A percentile compares a stretch with the other conserved stretches of the same genome.
Evolutionary conservation across 2,113 vertebrate genomes (phyloP).

Genomic region (Raja brachyura): DNA sequence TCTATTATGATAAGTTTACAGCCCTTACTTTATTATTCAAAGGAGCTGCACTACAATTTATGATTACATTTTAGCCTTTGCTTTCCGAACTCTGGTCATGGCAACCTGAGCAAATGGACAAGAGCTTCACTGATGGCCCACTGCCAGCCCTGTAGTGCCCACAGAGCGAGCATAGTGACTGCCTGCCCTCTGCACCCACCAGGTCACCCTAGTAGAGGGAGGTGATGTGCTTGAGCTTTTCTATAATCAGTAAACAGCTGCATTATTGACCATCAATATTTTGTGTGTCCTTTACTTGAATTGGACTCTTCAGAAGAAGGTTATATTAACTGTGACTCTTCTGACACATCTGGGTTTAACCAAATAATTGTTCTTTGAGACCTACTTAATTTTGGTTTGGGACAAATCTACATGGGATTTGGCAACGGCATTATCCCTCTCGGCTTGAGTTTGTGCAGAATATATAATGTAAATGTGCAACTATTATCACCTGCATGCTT

Average conservation of each 20-base stretch:
- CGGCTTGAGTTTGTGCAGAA: background rate
- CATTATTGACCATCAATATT: background rate
- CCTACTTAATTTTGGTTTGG: background rate
- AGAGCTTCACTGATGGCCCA: background rate
- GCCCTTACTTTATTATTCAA: background rate
- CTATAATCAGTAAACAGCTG: background rate
- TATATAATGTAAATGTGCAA: background rate
- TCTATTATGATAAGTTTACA: background rate
- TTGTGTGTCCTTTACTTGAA: background rate
- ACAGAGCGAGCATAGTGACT: background rate
- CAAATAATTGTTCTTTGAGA: background rate
- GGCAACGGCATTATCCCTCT: background rate
- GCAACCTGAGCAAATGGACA: background rate
- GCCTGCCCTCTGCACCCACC: background rate
- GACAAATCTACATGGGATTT: background rate
- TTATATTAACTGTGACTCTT: background rate
- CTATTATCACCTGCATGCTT: background rate
- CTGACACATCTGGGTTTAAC: background rate
- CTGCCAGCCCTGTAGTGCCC: background rate
- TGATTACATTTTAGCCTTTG: background rate
- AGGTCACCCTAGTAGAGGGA: background rate
- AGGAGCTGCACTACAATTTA: background rate
- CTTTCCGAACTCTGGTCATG: background rate
- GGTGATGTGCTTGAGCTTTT: background rate
- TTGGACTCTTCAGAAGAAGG: background rate